Base-by-base conservation (phyloP, 2,888 invertebrate genomes). In the Griposia aprilina region DNA sequence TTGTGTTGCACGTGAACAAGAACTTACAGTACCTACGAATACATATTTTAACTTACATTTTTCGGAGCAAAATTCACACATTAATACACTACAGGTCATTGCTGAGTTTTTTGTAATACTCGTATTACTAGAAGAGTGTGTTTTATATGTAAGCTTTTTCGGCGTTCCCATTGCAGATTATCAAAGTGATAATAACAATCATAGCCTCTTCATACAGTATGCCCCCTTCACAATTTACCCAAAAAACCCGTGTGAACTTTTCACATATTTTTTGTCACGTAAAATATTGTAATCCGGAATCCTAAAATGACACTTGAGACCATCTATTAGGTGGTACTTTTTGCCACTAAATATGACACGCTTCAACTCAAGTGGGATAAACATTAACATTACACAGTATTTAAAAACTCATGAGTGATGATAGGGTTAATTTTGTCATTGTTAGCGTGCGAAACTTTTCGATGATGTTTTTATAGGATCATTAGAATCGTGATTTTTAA, bases 291-390 rank as follows among this genome's bases (percentile, higher is more conserved):
- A 83, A 90, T 90, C 87, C 88, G 81, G 41, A 68, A 78, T 82
- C 91, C 92, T 92, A 92, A 93, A 91, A 87, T 82, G 85, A 90
- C 93, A 93, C 93, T 94, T 87, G 81, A 91, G 69, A 78, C 20
- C 80, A 23, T 55, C 65, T 45, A 83, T 86, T 72, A 80, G 81
- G 75, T 80, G 79, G 74, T 81, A 88, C 85, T 88, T 91, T 90
- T 90, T 87, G 78, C 84, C 86, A 90, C 90, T 90, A 88, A 90
- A 91, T 80, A 82, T 92, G 95, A 93, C 96, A 96, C 96, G 95
- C 91, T 90, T 91, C 36, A 59, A 7, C 87, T 95, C 92, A 91
- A 96, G 96, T 94, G 93, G 95, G 94, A 95, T 95, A 90, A 88
- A 91, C 90, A 90, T 87, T 89, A 88, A 89, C 91, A 92, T 93